phyloP scores from a whole-genome alignment of 2,888 invertebrate species.

The Philopedon plagiatum region DNA sequence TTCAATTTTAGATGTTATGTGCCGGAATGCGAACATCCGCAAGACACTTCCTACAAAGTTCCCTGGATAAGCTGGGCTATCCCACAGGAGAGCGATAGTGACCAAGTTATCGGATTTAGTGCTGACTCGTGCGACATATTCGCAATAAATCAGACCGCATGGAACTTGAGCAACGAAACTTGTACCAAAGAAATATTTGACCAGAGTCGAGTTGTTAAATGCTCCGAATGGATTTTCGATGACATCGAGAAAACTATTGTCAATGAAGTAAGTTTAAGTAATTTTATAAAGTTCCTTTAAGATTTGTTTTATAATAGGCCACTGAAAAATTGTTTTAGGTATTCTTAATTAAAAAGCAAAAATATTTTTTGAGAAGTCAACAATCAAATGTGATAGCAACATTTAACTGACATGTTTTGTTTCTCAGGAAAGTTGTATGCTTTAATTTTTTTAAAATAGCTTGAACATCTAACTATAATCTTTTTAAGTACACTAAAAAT shows the following conservation, averaged over 20 bases:
- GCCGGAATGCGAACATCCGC: slow-evolving; percentile 71
- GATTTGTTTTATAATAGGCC: too few relatives aligned
- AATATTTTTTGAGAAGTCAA: too few relatives aligned
- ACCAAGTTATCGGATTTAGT: slow-evolving; percentile 60
- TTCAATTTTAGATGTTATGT: slow-evolving; percentile 69
- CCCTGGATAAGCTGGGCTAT: slow-evolving; percentile 71
- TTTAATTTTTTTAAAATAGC: too few relatives aligned
- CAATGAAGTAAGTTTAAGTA: slow-evolving; percentile 70
- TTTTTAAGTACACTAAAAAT: too few relatives aligned
- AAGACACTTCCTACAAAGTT: slow-evolving; percentile 62
- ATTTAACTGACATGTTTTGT: too few relatives aligned
- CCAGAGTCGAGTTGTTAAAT: slow-evolving; percentile 64
- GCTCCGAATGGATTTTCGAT: slow-evolving; percentile 72
- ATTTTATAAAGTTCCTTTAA: too few relatives aligned
- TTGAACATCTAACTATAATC: too few relatives aligned
- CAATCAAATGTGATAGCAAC: too few relatives aligned
- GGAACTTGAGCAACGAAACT: slow-evolving; percentile 53
- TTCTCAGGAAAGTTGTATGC: too few relatives aligned
- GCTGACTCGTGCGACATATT: slow-evolving; percentile 64
- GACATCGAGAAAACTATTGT: slow-evolving; percentile 71
- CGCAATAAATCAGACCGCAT: slow-evolving; percentile 53
- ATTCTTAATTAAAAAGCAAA: too few relatives aligned
- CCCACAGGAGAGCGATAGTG: slow-evolving; percentile 62
- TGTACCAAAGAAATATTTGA: slow-evolving; percentile 67
- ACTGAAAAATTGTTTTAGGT: too few relatives aligned